These are phyloP conservation scores for Aulostomus chinensis DNA, from an alignment of 2,797 vertebrate genomes.

Conservation along the genomic window DNA sequence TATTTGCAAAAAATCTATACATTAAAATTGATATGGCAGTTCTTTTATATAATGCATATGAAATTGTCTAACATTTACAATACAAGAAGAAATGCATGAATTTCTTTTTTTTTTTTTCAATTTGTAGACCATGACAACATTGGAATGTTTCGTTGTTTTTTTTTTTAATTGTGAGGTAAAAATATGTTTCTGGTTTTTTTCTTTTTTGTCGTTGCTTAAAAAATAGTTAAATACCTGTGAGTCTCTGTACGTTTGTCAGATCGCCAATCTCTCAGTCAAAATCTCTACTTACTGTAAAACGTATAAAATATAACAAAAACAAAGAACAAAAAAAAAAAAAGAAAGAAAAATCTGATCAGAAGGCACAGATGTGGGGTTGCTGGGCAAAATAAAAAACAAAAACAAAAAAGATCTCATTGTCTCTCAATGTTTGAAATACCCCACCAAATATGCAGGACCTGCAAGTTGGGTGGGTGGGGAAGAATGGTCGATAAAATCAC, in stretches of 20 bases:
- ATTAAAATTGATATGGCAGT: slow-evolving; percentile 99
- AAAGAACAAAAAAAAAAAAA: slow-evolving; percentile 25
- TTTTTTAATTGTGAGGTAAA: slow-evolving; percentile 92
- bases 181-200: slow-evolving; percentile 81
- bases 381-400: slow-evolving; percentile 41
- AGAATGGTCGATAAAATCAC: slow-evolving; percentile 40
- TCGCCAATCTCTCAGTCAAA: slow-evolving; percentile 74
- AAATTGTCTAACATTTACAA: slow-evolving; percentile 99
- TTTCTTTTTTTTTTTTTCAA: slow-evolving; percentile 77
- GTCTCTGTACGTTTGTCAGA: slow-evolving; percentile 75
- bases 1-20: slow-evolving; percentile 99
- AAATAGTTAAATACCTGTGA: slow-evolving; percentile 83
- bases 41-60: slow-evolving; percentile 99
- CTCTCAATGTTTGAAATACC: slow-evolving; percentile 43
- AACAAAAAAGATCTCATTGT: slow-evolving; percentile 4
- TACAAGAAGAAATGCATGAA: slow-evolving; percentile 90
- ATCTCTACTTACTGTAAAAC: slow-evolving; percentile 67
- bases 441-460: slow-evolving; percentile 60
- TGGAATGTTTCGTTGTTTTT: slow-evolving; percentile 88
- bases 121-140: slow-evolving; percentile 89
- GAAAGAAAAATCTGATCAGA: slow-evolving; percentile 66
- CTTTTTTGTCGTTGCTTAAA: slow-evolving; percentile 80
- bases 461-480: slow-evolving; percentile 16
- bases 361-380: slow-evolving; percentile 73
- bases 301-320: slow-evolving; percentile 55